Evolutionary conservation across 2,888 invertebrate genomes (phyloP).

Genomic region (Phaonia tiefii): DNA sequence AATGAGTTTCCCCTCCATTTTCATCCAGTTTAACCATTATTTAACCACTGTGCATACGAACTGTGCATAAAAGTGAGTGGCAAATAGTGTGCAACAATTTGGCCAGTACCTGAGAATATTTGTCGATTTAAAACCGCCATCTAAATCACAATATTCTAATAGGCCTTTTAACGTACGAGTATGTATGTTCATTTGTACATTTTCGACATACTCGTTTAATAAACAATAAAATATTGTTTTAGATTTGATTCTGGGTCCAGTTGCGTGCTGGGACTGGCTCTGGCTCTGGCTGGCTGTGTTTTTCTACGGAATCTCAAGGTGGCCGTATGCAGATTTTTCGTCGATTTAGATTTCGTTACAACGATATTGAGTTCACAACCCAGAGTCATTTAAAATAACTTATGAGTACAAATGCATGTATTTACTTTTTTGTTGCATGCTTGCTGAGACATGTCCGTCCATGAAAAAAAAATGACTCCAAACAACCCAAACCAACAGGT

Average conservation of each 20-base stretch:
- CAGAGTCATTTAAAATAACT: slow-evolving; percentile 63
- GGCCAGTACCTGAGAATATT: not conserved
- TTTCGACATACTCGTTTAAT: slow-evolving; percentile 41
- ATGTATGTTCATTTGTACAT: not conserved
- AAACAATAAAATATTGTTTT: slow-evolving; percentile 59
- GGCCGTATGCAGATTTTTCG: slow-evolving; percentile 65
- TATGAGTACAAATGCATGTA: slow-evolving; percentile 50
- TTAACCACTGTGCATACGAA: slow-evolving; percentile 6
- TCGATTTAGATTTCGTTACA: slow-evolving; percentile 45
- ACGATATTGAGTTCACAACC: slow-evolving; percentile 64
- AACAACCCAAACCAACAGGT: slow-evolving; percentile 32
- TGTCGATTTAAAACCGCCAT: slow-evolving; percentile 28
- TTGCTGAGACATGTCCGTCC: not conserved
- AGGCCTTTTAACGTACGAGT: slow-evolving; percentile 65
- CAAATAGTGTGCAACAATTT: not conserved
- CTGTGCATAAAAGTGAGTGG: slow-evolving; percentile 33
- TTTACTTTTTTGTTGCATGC: too few species aligned
- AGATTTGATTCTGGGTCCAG: slow-evolving; percentile 58
- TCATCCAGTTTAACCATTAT: too few species aligned
- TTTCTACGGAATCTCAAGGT: slow-evolving; percentile 66
- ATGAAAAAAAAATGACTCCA: not conserved
- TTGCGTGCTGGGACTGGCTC: slow-evolving; percentile 61
- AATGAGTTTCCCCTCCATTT: too few species aligned
- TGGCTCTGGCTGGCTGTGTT: slow-evolving; percentile 63
- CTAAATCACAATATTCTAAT: slow-evolving; percentile 56